Conservation (phyloP, 2,797 vertebrate species). For the Gadopsis marmoratus region DNA sequence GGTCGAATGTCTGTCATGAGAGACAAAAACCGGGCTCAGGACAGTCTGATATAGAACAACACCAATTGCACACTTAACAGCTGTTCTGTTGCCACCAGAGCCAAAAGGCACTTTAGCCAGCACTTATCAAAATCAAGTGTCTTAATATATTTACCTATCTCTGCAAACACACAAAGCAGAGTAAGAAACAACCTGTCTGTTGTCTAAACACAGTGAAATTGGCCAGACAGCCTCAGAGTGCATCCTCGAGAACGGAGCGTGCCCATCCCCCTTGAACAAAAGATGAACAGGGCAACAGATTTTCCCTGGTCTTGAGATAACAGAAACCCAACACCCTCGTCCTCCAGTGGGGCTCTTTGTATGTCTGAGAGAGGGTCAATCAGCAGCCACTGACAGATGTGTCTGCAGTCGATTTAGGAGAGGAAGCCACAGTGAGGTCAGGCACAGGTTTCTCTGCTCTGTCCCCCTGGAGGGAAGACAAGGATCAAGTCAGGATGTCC, state of each 20-base stretch:
- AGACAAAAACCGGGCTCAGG: constrained; percentile 43
- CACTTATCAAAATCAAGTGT: constrained; percentile 81
- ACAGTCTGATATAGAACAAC: constrained; percentile 44
- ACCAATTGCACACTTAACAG: constrained; percentile 47
- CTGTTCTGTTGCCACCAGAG: constrained; percentile 50
- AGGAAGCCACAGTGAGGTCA: constrained; percentile 80
- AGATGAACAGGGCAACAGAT: constrained; percentile 78
- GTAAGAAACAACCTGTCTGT: constrained; percentile 75
- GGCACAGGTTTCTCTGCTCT: constrained; percentile 61
- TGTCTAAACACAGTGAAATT: constrained; percentile 82
- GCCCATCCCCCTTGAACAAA: constrained; percentile 77
- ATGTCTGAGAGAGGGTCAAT: constrained; percentile 84
- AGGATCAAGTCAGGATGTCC: constrained; percentile 77
- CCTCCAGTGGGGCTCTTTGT: constrained; percentile 85
- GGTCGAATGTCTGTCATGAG: constrained; percentile 50
- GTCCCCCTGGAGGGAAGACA: constrained; percentile 67
- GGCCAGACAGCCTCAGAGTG: constrained; percentile 77
- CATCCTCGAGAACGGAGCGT: constrained; percentile 76
- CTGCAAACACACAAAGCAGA: constrained; percentile 48
- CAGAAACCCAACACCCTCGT: constrained; percentile 85
- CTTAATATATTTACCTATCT: constrained; percentile 77
- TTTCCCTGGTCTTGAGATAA: constrained; percentile 81
- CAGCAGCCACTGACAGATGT: constrained; percentile 85
- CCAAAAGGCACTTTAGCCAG: constrained; percentile 68
- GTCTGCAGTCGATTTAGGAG: constrained; percentile 83